These are phyloP conservation scores for Shargacucullia verbasci DNA, from an alignment of 2,888 invertebrate species.

Conservation along the genomic window DNA sequence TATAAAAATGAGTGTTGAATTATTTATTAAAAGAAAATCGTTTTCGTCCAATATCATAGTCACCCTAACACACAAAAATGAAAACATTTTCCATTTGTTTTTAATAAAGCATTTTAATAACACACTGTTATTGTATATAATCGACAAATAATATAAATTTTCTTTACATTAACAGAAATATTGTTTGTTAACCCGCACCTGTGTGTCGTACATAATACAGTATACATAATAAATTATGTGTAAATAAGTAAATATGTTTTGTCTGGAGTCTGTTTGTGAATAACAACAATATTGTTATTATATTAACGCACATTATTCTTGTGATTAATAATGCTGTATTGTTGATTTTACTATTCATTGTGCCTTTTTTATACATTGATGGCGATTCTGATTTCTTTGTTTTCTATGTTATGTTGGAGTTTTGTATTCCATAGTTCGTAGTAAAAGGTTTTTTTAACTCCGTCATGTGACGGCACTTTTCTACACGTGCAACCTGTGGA, in stretches of 20 bases:
- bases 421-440: too few species aligned
- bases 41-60: too few species aligned
- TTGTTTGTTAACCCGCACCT: conserved; percentile 34
- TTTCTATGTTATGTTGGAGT: too few species aligned
- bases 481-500: too few species aligned
- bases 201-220: conserved; percentile 13
- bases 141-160: not conserved
- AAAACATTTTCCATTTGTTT: conserved; percentile 1
- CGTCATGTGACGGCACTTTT: too few species aligned
- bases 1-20: too few species aligned
- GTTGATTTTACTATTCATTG: conserved; percentile 8
- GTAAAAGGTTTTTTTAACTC: too few species aligned
- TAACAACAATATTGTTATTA: conserved; percentile 33
- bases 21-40: too few species aligned
- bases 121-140: conserved; percentile 3
- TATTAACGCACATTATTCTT: conserved; percentile 25
- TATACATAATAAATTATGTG: conserved; percentile 18
- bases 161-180: not conserved
- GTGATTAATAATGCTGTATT: conserved; percentile 33
- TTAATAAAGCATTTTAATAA: not conserved
- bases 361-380: conserved; percentile 3
- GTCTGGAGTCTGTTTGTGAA: conserved; percentile 15
- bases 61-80: not conserved
- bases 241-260: conserved; percentile 35
- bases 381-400: too few species aligned